Conservation (phyloP, 1,140 invertebrate species). For the Apis dorsata region DNA sequence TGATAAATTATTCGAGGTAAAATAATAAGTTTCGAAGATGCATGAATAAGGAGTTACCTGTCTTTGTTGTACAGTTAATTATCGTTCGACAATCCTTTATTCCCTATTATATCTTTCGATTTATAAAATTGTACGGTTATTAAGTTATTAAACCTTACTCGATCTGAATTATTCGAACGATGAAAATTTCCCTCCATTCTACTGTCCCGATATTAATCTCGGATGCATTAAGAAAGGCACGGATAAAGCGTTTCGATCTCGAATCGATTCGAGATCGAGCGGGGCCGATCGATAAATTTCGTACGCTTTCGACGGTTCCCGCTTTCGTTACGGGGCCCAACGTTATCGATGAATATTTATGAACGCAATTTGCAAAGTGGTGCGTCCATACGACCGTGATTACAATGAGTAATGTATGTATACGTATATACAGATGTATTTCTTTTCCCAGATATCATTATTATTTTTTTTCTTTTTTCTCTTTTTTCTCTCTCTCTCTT, state of each 20-base stretch:
- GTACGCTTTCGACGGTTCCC: conserved; percentile 40
- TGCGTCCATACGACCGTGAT: conserved; percentile 43
- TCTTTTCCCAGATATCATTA: not conserved
- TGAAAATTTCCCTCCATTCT: conserved; percentile 19
- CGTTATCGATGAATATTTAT: conserved; percentile 51
- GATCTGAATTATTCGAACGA: not conserved
- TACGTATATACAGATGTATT: not conserved
- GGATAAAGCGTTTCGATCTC: conserved; percentile 23
- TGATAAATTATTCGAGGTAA: too few relatives aligned
- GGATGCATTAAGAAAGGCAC: not conserved
- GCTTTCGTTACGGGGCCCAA: conserved; percentile 25
- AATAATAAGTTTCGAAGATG: not conserved
- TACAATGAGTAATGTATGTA: conserved; percentile 37
- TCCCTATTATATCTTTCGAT: not conserved
- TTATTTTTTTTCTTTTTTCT: too few relatives aligned
- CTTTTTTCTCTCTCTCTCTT: not conserved
- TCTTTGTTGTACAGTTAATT: not conserved
- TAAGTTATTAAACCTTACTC: not conserved
- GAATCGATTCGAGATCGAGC: conserved; percentile 30
- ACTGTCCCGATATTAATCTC: conserved; percentile 5
- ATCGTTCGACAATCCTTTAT: not conserved
- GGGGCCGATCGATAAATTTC: conserved; percentile 39
- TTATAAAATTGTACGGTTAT: not conserved
- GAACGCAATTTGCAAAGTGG: conserved; percentile 53
- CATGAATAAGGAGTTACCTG: not conserved